Evolutionary conservation across 2,888 invertebrate genomes (phyloP).

Genomic region (Lordiphosa andalusiaca): DNA sequence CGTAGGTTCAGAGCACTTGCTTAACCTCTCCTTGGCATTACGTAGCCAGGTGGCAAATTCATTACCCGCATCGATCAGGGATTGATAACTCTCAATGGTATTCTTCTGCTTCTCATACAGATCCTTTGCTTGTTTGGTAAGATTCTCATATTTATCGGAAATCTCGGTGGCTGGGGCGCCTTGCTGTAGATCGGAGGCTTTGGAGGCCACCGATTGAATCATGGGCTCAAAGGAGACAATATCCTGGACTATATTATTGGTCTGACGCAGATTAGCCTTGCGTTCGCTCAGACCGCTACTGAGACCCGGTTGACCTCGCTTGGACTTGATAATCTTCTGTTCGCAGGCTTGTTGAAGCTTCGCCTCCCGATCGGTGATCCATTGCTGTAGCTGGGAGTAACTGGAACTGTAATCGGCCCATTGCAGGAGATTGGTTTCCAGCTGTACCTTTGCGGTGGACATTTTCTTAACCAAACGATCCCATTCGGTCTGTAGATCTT

Average conservation of each 20-base stretch:
- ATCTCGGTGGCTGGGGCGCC: constrained; percentile 95
- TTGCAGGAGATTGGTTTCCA: constrained; percentile 94
- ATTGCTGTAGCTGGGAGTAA: constrained; percentile 94
- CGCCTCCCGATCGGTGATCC: constrained; percentile 96
- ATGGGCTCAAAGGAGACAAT: constrained; percentile 98
- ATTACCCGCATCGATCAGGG: constrained; percentile 94
- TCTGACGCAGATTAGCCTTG: constrained; percentile 93
- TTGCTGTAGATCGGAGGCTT: constrained; percentile 95
- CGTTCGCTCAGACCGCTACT: constrained; percentile 90
- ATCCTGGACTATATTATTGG: constrained; percentile 97
- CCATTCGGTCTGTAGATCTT: constrained; percentile 95
- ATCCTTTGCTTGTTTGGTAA: constrained; percentile 94
- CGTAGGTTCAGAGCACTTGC: constrained; percentile 95
- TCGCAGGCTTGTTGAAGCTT: constrained; percentile 94
- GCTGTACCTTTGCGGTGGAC: constrained; percentile 93
- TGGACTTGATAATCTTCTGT: constrained; percentile 89
- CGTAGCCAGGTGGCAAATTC: constrained; percentile 96
- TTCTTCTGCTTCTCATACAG: constrained; percentile 93
- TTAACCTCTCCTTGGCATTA: constrained; percentile 92
- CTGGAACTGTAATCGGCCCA: constrained; percentile 98
- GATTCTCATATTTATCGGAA: constrained; percentile 92
- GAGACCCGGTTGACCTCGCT: constrained; percentile 89
- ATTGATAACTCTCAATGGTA: constrained; percentile 94
- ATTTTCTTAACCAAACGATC: constrained; percentile 94
- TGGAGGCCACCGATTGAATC: constrained; percentile 96